Evolutionary conservation across 30 jellyfish, hydroid and myxozoan genomes (phyloP).

Genomic region (Turritopsis rubra): DNA sequence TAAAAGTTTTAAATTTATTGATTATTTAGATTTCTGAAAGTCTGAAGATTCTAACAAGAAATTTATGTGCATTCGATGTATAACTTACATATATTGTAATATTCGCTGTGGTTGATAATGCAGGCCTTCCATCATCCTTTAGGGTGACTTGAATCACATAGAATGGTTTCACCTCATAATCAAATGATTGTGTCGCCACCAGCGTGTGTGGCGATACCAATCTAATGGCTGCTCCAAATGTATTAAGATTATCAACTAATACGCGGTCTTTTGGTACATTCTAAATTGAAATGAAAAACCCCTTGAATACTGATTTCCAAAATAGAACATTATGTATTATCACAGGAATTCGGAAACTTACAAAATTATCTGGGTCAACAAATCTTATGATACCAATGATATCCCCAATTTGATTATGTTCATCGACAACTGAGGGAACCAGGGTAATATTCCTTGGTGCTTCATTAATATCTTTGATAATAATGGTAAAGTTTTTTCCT

Average conservation of each 20-base stretch:
- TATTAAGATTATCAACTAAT: background rate
- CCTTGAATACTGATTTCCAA: background rate
- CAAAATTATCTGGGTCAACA: constrained; percentile 78
- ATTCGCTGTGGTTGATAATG: constrained; percentile 45
- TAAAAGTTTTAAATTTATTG: no score
- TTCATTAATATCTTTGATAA: constrained; percentile 54
- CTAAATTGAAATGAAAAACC: background rate
- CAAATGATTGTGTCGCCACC: constrained; percentile 46
- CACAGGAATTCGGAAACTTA: constrained; percentile 14
- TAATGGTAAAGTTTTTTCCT: constrained; percentile 30
- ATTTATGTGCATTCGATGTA: background rate
- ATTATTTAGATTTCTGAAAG: no score
- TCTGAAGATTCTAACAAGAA: background rate
- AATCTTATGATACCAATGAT: constrained; percentile 43
- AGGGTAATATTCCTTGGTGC: constrained; percentile 48
- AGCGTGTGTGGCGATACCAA: constrained; percentile 11
- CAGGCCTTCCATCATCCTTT: constrained; percentile 59
- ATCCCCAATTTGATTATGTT: constrained; percentile 41
- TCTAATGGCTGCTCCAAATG: constrained; percentile 27
- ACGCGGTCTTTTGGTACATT: constrained; percentile 1
- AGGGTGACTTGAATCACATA: constrained; percentile 43
- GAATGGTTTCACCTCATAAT: constrained; percentile 36
- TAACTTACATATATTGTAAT: constrained; percentile 31
- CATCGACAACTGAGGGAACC: constrained; percentile 42
- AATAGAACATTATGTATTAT: no score